Base-by-base conservation (phyloP, 2,113 vertebrate species). In the Hemicordylus capensis region DNA sequence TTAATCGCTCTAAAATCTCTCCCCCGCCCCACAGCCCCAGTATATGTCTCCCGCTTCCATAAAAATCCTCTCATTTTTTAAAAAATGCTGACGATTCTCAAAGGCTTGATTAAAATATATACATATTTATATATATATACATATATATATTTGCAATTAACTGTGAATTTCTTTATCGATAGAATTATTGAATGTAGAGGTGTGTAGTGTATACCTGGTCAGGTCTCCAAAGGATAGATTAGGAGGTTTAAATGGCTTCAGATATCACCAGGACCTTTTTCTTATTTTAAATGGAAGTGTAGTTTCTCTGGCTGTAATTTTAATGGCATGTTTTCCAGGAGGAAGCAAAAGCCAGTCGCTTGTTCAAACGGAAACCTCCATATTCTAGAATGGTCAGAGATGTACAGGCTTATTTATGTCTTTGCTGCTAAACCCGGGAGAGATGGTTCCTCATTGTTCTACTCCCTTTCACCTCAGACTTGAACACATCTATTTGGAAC, bases 31-130 rank as follows among this genome's bases (percentile, higher is more conserved):
- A 22, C 15, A 22, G 42, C 44, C n/a, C 42, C 4, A 31, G 7
- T 89, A n/a, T 90, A 90, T 91, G 86, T 89, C n/a, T 93, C 78
- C 79, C 84, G 74, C 85, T 87, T 91, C 87, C 89, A 90, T 85
- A 88, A 86, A 93, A 92, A 88, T 86, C 42, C 81, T 86, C 46
- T 89, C 87, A 77, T n/a, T 70, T 59, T 28, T 58, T 28, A 14
- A 19, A 88, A 92, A 88, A 90, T 89, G 81, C 91, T 88, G 90
- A 81, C 91, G 90, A 89, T 90, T 89, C 88, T 85, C 80, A 87
- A 94, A 94, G 86, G 93, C 88, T 96, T 95, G 90, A 93, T 91
- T 91, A 91, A 90, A 93, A 91, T 80, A 91, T 58, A 79, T 88
- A 90, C 77, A 82, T 85, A 85, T 80, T 79, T 78, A 78, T 85